Evolutionary conservation across 2,797 vertebrate species (phyloP), one percentile per base, ranked within the genome.

Genomic region (Anomalospiza imberbis): DNA sequence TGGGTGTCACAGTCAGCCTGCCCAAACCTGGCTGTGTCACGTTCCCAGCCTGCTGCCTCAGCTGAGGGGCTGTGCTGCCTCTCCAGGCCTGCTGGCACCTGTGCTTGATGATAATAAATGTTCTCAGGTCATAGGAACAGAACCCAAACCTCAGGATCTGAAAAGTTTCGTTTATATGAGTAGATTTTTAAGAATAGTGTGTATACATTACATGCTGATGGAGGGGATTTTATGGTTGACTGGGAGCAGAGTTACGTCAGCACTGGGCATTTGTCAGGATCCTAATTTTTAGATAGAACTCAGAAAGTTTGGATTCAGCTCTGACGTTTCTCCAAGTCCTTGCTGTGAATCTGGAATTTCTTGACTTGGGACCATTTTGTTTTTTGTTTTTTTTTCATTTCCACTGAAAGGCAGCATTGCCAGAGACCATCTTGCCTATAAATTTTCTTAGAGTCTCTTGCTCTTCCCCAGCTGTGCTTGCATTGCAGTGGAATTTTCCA

Each of bases 191-290:
- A 44, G 36, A 34, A 5, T 4, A 31, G 2, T 31, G 4, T 32
- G 3, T 13, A 4, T 22, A 3, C 0, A 3, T 18, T 57, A 8
- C 5, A 12, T 2, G 2, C 10, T 75, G 26, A 60, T 38, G 20
- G 66, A 70, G 12, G 18, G 24, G 9, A 29, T 78, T 84, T 78
- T 29, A 12, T 53, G 17, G 4, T 36, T 48, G 45, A 5, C 31
- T 68, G 73, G 26, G 21, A 80, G 5, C 32, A 63, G 62, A 70
- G 42, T 40, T 34, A 4, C 13, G 44, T 45, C n/a, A 68, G 18
- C 20, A 62, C 4, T 20, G 47, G 44, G 8, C 28, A 13, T 82
- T n/a, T 88, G 16, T 38, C 29, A 55, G 58, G 62, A 47, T 65
- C 25, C 60, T 2, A 13, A 26, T 34, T 70, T 40, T 50, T n/a